phyloP scores from a whole-genome alignment of 2,797 vertebrate species.

The Rhabdophis nuchalis region DNA sequence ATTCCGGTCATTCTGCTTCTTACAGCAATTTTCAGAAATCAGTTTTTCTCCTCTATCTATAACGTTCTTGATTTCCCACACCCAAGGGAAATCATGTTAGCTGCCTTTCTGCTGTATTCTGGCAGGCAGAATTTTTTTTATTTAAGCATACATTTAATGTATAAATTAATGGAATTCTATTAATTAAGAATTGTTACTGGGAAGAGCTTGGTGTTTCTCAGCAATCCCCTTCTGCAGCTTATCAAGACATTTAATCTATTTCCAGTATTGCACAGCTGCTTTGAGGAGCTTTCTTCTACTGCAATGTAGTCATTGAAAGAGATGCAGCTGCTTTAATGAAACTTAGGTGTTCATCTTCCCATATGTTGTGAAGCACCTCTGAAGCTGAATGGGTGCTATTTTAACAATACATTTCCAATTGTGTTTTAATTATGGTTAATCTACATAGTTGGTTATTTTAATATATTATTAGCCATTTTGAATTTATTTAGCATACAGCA shows the following conservation, averaged over 20 bases:
- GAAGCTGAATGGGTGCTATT: not conserved
- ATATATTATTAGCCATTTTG: not conserved
- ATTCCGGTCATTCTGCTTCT: not conserved
- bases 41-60: not conserved
- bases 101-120: not conserved
- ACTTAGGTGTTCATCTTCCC: not conserved
- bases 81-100: not conserved
- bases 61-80: not conserved
- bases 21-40: not conserved
- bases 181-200: not conserved
- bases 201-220: not conserved
- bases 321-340: not conserved
- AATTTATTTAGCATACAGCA: not conserved
- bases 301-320: not conserved
- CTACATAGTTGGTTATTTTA: not conserved
- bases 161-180: not conserved
- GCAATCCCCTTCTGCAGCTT: not conserved
- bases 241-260: not conserved
- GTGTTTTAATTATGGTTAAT: not conserved
- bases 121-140: not conserved
- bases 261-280: not conserved
- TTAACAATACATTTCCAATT: not conserved
- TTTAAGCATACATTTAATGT: not conserved
- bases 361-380: not conserved
- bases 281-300: not conserved